Evolutionary conservation across 2,113 vertebrate genomes (phyloP).

Genomic region (Pogona vitticeps): DNA sequence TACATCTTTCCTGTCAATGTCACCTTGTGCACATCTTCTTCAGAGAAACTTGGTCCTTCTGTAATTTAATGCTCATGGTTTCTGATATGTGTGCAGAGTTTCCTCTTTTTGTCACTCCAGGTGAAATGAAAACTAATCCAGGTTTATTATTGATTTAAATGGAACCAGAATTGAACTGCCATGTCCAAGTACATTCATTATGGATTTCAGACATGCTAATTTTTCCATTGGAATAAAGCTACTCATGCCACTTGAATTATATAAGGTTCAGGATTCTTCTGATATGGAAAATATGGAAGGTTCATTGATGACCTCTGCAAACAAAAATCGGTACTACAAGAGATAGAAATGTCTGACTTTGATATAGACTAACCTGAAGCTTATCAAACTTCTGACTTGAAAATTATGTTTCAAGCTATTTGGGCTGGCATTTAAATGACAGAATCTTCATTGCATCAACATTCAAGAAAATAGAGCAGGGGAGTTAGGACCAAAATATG

Average conservation of each 20-base stretch:
- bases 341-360: neutral
- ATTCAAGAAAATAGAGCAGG: neutral
- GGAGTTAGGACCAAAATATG: too few species aligned
- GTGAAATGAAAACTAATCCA: neutral
- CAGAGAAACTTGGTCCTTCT: neutral
- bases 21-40: neutral
- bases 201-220: neutral
- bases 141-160: neutral
- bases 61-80: neutral
- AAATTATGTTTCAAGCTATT: neutral
- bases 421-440: neutral
- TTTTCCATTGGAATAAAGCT: neutral
- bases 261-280: neutral
- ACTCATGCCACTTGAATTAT: neutral
- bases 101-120: constrained; percentile 1
- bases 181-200: neutral
- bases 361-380: neutral
- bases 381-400: neutral
- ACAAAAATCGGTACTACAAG: neutral
- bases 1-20: neutral
- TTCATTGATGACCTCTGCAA: constrained; percentile 3
- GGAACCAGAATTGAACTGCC: neutral
- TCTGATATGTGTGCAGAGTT: neutral
- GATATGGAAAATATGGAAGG: neutral
- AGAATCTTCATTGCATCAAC: neutral